Base-by-base conservation (phyloP, 2,113 vertebrate species). In the Alethe castanea region DNA sequence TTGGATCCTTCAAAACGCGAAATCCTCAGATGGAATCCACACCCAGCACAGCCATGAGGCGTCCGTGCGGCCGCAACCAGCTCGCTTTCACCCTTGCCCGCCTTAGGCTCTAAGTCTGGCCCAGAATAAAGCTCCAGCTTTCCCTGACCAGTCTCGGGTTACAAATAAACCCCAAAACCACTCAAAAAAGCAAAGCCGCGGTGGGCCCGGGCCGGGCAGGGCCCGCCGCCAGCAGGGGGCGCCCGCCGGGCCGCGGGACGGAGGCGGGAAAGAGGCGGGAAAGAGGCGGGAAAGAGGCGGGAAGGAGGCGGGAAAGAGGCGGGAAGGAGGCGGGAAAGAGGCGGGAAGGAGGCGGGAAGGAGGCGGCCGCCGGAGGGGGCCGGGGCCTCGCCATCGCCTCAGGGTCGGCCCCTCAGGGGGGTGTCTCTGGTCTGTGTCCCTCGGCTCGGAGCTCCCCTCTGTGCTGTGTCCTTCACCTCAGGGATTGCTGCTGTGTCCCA, bases 61-160 rank as follows among this genome's bases (percentile, higher is more conserved):
- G 0, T 5, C 66, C 4, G 1, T 20, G n/a, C 0, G 1, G 14
- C 59, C 2, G 1, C 0, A 8, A 35, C 56, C 70, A 7, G 35
- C 65, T 33, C 2, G 1, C 69, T 31, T 40, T 50, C 66, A 70
- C 22, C 35, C 19, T 18, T 0, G 1, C 70, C 6, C 6, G 17
- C 57, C 12, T 35, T 3, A 5, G 20, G 70, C 52, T 67, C 36
- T 16, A 17, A 38, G 44, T 17, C 14, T 31, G 44, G 12, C 12
- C 12, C 26, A 19, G 40, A 56, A 65, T 13, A 67, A 67, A 88
- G 40, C 83, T 52, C 57, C 38, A 24, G 36, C 36, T 74, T 70
- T 45, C 9, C 48, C 26, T 7, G 2, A 22, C 5, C 26, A 14
- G 20, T 19, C 50, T 6, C n/a, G 77, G 42, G 14, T 15, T 33